A percentile compares a stretch with the other conserved stretches of the same genome.
Conservation (phyloP, 2,888 invertebrate genomes). For the Dorcus hopei region DNA sequence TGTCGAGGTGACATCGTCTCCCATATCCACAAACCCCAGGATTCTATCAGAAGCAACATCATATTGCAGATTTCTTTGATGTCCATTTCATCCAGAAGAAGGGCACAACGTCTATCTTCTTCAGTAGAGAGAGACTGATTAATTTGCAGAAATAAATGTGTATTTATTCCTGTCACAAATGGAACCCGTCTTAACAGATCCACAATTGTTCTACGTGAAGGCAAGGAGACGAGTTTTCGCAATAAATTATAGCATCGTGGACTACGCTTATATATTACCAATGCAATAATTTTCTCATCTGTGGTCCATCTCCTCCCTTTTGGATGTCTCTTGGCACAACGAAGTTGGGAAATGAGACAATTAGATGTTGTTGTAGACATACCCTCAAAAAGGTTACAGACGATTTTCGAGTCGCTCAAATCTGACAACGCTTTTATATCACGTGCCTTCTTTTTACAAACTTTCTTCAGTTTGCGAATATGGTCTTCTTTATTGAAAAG, state of each 20-base stretch:
- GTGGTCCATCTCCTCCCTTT: constrained; percentile 6
- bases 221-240: constrained; percentile 11
- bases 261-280: not conserved
- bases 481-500: not conserved
- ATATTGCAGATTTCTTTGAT: constrained; percentile 4
- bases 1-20: not conserved
- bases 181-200: constrained; percentile 16
- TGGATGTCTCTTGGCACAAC: not conserved
- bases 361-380: not conserved
- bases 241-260: constrained; percentile 7
- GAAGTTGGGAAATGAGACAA: not conserved
- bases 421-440: not conserved
- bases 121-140: not conserved
- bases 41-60: not conserved
- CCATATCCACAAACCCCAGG: constrained; percentile 1
- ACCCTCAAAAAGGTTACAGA: not conserved
- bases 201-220: constrained; percentile 10
- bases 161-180: constrained; percentile 18
- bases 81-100: constrained; percentile 18
- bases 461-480: not conserved
- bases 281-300: not conserved
- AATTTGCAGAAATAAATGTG: constrained; percentile 19
- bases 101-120: constrained; percentile 15
- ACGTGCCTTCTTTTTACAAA: not conserved
- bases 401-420: not conserved